phyloP scores from a whole-genome alignment of 2,797 vertebrate genomes.

The Brachyrhaphis roseni region DNA sequence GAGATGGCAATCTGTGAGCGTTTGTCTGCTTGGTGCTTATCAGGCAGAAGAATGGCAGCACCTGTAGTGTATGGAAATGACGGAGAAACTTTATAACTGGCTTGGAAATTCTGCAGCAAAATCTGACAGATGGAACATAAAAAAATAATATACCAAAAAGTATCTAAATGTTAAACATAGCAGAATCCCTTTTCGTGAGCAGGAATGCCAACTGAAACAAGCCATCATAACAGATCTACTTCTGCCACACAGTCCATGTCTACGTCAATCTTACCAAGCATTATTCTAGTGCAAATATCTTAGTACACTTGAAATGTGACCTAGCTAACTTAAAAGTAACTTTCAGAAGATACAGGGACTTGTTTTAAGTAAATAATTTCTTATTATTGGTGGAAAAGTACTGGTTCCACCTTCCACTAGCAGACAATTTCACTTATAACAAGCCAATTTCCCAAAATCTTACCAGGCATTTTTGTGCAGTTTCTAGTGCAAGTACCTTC shows the following conservation, averaged over 20 bases:
- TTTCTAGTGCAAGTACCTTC: too few relatives aligned
- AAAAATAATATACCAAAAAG: neutral
- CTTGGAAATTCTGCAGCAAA: neutral
- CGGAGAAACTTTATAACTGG: conserved; percentile 4
- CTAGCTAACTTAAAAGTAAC: too few relatives aligned
- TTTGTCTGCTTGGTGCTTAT: conserved; percentile 29
- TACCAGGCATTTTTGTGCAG: too few relatives aligned
- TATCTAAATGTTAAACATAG: neutral
- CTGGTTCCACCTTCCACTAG: too few relatives aligned
- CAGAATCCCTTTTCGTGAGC: neutral
- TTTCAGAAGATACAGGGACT: too few relatives aligned
- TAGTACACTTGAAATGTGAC: too few relatives aligned
- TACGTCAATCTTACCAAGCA: neutral
- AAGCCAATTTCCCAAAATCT: too few relatives aligned
- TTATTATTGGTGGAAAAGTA: too few relatives aligned
- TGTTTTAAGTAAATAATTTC: too few relatives aligned
- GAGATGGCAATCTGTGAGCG: conserved; percentile 29
- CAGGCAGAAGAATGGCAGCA: conserved; percentile 30
- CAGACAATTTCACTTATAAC: too few relatives aligned
- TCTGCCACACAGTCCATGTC: neutral
- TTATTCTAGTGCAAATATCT: too few relatives aligned
- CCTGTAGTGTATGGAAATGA: conserved; percentile 14
- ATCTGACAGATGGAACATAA: neutral
- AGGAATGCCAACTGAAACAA: neutral
- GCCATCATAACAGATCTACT: neutral